Conservation (phyloP, 2,113 vertebrate species). For the Leucoraja erinaceus region DNA sequence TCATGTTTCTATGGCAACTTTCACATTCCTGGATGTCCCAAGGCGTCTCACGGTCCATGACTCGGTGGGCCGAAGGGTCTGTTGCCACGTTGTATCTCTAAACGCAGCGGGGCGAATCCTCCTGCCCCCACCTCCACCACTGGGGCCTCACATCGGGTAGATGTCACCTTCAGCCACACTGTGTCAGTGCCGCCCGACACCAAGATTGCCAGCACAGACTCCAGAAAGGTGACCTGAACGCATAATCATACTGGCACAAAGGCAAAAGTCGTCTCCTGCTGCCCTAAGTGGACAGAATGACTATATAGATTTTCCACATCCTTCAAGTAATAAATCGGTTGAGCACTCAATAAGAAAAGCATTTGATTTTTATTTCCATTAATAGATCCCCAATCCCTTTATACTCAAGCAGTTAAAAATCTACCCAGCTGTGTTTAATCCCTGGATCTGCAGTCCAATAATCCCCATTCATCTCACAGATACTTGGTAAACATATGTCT, state of each 20-base stretch:
- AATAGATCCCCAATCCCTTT: background rate
- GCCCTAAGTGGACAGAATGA: background rate
- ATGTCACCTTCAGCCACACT: background rate
- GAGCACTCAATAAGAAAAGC: background rate
- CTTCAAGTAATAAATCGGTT: background rate
- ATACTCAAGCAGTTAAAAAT: background rate
- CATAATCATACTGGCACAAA: background rate
- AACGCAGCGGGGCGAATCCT: no score
- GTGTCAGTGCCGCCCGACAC: background rate
- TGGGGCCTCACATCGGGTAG: background rate
- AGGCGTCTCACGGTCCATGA: no score
- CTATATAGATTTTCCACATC: background rate
- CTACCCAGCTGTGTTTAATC: slow-evolving; percentile 4
- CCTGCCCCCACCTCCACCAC: background rate
- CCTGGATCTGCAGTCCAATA: background rate
- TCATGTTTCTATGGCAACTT: no score
- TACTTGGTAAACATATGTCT: background rate
- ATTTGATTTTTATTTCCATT: background rate
- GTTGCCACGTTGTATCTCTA: no score
- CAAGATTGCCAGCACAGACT: background rate
- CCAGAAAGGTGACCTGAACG: background rate
- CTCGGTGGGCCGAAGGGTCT: no score
- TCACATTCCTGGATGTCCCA: no score
- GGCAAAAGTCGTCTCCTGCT: background rate
- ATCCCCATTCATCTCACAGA: background rate